Conservation (phyloP, 2,113 vertebrate species). For the Antigone vipio region DNA sequence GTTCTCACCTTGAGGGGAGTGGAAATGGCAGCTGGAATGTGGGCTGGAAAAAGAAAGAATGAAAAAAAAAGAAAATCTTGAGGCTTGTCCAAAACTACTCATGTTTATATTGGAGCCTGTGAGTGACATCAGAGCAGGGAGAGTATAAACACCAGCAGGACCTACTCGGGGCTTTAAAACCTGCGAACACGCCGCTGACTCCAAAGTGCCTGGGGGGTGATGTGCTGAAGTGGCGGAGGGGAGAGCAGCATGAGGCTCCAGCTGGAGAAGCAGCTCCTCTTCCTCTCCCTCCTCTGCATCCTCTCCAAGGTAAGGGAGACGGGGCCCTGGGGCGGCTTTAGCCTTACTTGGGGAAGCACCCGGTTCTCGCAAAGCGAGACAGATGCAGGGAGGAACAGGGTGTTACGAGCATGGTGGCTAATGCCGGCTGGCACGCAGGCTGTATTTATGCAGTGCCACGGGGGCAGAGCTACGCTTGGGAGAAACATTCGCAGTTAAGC, state of each 20-base stretch:
- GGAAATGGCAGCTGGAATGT: slow-evolving; percentile 70
- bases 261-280: slow-evolving; percentile 53
- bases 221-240: slow-evolving; percentile 31
- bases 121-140: slow-evolving; percentile 73
- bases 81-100: slow-evolving; percentile 68
- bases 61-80: slow-evolving; percentile 36
- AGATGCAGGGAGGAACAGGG: background rate
- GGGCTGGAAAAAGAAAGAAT: background rate
- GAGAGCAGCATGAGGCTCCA: slow-evolving; percentile 60
- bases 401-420: background rate
- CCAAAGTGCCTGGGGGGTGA: slow-evolving; percentile 44
- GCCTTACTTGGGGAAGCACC: background rate
- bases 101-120: slow-evolving; percentile 74
- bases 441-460: background rate
- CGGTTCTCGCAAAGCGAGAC: background rate
- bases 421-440: background rate
- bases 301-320: slow-evolving; percentile 71
- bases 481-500: background rate
- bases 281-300: slow-evolving; percentile 62
- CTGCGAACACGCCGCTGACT: slow-evolving; percentile 39
- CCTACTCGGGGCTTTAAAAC: slow-evolving; percentile 48
- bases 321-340: background rate
- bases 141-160: slow-evolving; percentile 72
- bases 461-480: background rate
- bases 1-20: slow-evolving; percentile 60